A percentile compares a stretch with the other conserved stretches of the same genome.
Conservation (phyloP, 2,888 invertebrate species). For the Eilema depressum region DNA sequence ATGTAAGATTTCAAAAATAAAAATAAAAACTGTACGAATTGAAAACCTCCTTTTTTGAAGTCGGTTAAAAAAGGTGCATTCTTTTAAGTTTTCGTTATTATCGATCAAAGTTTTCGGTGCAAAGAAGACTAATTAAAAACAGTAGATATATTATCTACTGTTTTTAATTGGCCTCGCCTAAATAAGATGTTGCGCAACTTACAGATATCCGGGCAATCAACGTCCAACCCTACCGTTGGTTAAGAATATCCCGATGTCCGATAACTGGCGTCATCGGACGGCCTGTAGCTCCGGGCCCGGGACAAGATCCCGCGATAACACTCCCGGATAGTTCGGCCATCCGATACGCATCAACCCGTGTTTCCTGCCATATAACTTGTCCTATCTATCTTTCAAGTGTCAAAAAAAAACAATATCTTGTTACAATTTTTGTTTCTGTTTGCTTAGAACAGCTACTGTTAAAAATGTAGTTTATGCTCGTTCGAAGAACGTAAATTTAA, state of each 20-base stretch:
- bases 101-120: neutral
- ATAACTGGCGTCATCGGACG: conserved; percentile 64
- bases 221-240: conserved; percentile 24
- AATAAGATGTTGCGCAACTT: conserved; percentile 1
- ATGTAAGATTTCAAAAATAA: neutral
- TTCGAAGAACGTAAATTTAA: conserved; percentile 27
- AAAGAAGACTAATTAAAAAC: neutral
- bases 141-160: too few relatives aligned
- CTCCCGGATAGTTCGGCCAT: conserved; percentile 64
- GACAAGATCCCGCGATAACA: conserved; percentile 66
- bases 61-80: neutral
- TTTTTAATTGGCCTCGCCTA: neutral
- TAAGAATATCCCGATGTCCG: conserved; percentile 46
- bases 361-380: conserved; percentile 60
- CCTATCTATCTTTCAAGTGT: conserved; percentile 44
- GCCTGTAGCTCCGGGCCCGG: conserved; percentile 61
- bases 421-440: conserved; percentile 16
- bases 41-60: too few relatives aligned
- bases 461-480: conserved; percentile 40
- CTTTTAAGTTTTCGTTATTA: neutral
- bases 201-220: conserved; percentile 21
- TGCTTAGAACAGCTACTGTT: conserved; percentile 40
- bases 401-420: conserved; percentile 18
- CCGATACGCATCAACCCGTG: conserved; percentile 67
- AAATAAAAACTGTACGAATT: too few relatives aligned